Conservation (phyloP, 2,797 vertebrate species). For the Lates japonicus region DNA sequence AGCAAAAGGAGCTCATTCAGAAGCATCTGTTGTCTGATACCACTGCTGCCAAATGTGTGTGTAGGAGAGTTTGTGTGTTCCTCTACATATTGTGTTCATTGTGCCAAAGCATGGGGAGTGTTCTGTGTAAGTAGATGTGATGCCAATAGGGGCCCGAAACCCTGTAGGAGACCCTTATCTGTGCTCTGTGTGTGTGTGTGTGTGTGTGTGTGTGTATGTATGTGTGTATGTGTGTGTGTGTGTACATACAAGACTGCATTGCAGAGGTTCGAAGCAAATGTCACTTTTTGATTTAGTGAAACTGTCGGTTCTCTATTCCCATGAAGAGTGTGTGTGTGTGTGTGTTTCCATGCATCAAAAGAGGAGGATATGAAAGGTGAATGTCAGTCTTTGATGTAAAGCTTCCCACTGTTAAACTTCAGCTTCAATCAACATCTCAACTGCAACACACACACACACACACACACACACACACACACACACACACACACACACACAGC, state of each 20-base stretch:
- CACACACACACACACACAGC: constrained; percentile 3
- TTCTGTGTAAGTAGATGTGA: constrained; percentile 61
- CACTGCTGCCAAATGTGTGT: constrained; percentile 71
- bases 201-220: constrained; percentile 22
- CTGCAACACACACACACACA: constrained; percentile 45
- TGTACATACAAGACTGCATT: constrained; percentile 32
- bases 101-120: constrained; percentile 64
- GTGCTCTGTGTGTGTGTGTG: constrained; percentile 19
- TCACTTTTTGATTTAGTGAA: constrained; percentile 72
- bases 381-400: constrained; percentile 82
- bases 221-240: constrained; percentile 25
- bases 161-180: constrained; percentile 62
- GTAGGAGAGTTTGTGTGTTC: constrained; percentile 61
- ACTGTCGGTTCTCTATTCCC: constrained; percentile 58
- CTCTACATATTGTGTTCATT: constrained; percentile 76
- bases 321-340: constrained; percentile 33
- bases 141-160: constrained; percentile 72
- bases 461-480: constrained; percentile 22
- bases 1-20: constrained; percentile 74
- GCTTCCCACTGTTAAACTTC: constrained; percentile 82
- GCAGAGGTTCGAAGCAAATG: constrained; percentile 66
- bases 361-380: constrained; percentile 79
- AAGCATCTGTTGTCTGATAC: constrained; percentile 80
- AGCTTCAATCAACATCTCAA: constrained; percentile 80
- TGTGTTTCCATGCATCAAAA: constrained; percentile 71